Base-by-base conservation (phyloP, 1,140 invertebrate species). In the Drosophila sulfurigaster region DNA sequence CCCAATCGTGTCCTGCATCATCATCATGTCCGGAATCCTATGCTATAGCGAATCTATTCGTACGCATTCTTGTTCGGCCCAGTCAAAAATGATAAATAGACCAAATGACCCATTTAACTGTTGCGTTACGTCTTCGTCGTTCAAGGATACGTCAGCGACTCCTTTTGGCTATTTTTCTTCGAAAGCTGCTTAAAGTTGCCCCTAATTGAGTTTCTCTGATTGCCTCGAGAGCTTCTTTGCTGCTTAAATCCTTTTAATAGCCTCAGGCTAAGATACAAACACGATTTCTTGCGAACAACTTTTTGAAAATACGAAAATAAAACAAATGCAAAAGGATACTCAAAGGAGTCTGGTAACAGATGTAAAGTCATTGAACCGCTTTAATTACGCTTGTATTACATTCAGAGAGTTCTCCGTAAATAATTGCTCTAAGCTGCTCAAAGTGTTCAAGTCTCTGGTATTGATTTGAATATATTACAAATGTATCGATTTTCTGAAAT, bases 41-140 rank as follows among this genome's bases (percentile, higher is more conserved):
- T 25, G 20, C 20, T 35, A 3, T 35, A n/a, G 49, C 20, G 11
- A 64, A 51, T 45, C 46, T 41, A 32, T 8, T 32, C 30, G 30
- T 38, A 38, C 35, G 35, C 35, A 10, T 10, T 38, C 7, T 2
- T 10, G 8, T 38, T 8, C 35, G 64, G 25, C 8, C 54, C 59
- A 68, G 71, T 73, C 70, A 75, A 70, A 75, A 75, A 75, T 75
- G 73, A 75, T 71, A 75, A 75, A 75, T 75, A 75, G 73, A 58
- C 73, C 67, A 75, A 75, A 75, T 75, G 67, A 75, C 67, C 73
- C 67, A 75, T 75, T 75, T 75, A 75, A 75, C 73, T 71, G 67
- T 75, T 75, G 73, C 73, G 58, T 75, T 63, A 20, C 56, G 48
- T 69, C 43, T 43, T 60, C 16, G 49, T 52, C 6, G 11, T 43